A percentile compares a stretch with the other conserved stretches of the same genome.
These are phyloP conservation scores for Odontamblyopus lacepedii DNA, from an alignment of 2,797 vertebrate species.

Conservation along the genomic window DNA sequence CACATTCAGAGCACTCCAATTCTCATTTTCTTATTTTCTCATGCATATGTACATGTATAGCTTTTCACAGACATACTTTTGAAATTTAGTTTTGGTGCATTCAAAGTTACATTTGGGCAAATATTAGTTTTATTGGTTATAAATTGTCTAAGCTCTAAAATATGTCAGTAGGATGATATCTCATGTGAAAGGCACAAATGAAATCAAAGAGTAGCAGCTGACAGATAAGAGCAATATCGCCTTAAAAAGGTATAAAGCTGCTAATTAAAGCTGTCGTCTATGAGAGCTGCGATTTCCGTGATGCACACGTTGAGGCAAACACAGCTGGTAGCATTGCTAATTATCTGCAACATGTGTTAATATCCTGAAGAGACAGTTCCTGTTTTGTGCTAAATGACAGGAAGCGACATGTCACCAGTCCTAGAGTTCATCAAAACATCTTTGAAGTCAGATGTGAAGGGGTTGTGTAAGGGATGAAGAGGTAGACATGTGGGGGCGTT, in stretches of 20 bases:
- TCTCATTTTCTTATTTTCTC: not conserved
- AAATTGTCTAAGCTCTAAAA: not conserved
- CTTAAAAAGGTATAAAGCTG: not conserved
- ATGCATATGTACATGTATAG: not conserved
- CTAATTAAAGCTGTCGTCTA: conserved; percentile 33
- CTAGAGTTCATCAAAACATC: not conserved
- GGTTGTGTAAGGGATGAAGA: not conserved
- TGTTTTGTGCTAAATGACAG: conserved; percentile 10
- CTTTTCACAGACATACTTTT: no score
- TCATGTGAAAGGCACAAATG: conserved; percentile 26
- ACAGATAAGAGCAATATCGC: conserved; percentile 26
- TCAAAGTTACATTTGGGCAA: not conserved
- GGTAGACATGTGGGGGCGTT: not conserved
- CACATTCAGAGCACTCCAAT: not conserved
- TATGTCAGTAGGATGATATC: conserved; percentile 19
- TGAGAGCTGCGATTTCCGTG: conserved; percentile 14
- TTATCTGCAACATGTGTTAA: conserved; percentile 8
- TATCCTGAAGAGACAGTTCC: conserved; percentile 10
- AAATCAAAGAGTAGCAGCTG: conserved; percentile 15
- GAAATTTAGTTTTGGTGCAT: not conserved
- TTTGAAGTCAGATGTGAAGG: not conserved
- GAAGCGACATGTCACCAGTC: not conserved
- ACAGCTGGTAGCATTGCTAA: conserved; percentile 5
- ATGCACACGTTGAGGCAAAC: not conserved
- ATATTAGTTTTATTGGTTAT: not conserved